Conservation (phyloP, 2,797 vertebrate species). For the Falco columbarius region DNA sequence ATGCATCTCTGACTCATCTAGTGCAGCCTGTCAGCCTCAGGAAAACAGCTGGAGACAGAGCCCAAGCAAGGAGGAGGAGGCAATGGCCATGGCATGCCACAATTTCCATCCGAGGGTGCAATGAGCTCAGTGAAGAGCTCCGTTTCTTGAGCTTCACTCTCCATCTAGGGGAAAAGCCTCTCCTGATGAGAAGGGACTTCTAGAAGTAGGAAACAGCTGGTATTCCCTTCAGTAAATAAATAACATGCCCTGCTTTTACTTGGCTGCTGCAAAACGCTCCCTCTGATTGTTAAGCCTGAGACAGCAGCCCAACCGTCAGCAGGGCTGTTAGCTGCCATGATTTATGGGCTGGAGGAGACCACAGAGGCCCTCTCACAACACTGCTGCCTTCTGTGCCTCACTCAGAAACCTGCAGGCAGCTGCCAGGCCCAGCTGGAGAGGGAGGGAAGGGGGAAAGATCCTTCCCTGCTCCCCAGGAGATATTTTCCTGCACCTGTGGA, state of each 20-base stretch:
- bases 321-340: background rate
- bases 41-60: background rate
- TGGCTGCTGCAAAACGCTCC: background rate
- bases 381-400: background rate
- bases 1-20: background rate
- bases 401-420: background rate
- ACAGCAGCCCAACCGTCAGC: rapidly evolving
- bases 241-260: background rate
- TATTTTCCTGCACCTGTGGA: background rate
- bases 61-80: background rate
- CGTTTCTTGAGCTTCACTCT: background rate
- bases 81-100: rapidly evolving
- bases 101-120: background rate
- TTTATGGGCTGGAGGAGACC: background rate
- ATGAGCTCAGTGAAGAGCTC: background rate
- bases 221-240: background rate
- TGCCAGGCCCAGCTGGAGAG: background rate
- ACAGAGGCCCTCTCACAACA: background rate
- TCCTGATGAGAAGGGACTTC: background rate
- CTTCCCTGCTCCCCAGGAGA: background rate
- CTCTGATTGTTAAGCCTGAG: background rate
- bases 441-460: background rate
- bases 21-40: background rate
- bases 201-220: background rate
- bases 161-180: background rate